Conservation (phyloP, 2,888 invertebrate species). For the Iphiclides podalirius region DNA sequence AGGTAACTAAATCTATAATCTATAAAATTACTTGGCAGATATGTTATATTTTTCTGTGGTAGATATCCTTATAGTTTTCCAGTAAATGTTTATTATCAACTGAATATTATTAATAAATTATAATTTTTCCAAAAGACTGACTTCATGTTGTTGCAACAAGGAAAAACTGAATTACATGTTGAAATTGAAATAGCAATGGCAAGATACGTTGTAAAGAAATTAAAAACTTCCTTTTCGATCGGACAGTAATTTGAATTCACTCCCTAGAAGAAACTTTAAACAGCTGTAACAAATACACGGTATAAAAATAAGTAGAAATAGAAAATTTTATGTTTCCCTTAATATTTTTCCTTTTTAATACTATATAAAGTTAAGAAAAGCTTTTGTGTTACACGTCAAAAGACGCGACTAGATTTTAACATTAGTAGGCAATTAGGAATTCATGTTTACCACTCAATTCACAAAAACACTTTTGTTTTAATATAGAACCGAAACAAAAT, state of each 20-base stretch:
- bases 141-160: too few relatives aligned
- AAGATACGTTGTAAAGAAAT: background rate
- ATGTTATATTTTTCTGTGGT: constrained; percentile 39
- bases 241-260: too few relatives aligned
- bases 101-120: background rate
- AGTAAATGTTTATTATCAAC: background rate
- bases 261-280: background rate
- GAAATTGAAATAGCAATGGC: background rate
- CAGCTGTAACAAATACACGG: background rate
- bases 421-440: background rate
- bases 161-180: too few relatives aligned
- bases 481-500: background rate
- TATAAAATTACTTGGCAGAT: constrained; percentile 55
- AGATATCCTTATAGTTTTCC: background rate
- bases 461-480: background rate
- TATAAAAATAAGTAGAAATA: background rate
- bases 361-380: background rate
- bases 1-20: constrained; percentile 55
- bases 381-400: background rate
- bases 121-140: too few relatives aligned
- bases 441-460: background rate
- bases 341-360: background rate
- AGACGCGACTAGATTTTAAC: background rate
- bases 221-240: background rate
- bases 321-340: background rate